Evolutionary conservation across 2,888 invertebrate species (phyloP).

Genomic region (Noctuana brunneofusca): DNA sequence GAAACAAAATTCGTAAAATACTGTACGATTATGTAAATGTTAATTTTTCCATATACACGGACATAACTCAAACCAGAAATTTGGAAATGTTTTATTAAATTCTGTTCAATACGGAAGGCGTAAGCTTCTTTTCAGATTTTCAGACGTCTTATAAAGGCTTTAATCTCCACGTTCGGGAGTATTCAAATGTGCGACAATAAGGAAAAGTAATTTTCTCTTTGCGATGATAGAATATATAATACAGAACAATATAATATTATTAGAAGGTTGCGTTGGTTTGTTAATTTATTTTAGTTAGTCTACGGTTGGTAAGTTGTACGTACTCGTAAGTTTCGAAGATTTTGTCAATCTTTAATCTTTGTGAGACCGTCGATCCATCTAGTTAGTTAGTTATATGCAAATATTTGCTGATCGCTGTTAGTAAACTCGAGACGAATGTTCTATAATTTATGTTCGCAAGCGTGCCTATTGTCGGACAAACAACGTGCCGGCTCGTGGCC

Average conservation of each 20-base stretch:
- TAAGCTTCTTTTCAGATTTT: slow-evolving; percentile 68
- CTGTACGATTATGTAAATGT: too few relatives aligned
- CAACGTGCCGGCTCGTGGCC: slow-evolving; percentile 56
- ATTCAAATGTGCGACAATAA: slow-evolving; percentile 33
- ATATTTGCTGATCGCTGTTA: slow-evolving; percentile 62
- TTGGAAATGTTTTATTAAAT: slow-evolving; percentile 57
- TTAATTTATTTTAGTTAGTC: too few relatives aligned
- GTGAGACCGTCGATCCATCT: slow-evolving; percentile 41
- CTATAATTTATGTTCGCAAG: slow-evolving; percentile 72
- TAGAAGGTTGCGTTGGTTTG: too few relatives aligned
- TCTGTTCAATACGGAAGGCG: slow-evolving; percentile 57
- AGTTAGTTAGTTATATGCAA: slow-evolving; percentile 46
- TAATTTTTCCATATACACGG: not conserved
- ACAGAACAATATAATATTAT: not conserved
- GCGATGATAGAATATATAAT: not conserved
- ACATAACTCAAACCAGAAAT: slow-evolving; percentile 50
- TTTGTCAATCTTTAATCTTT: slow-evolving; percentile 12
- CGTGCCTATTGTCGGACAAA: slow-evolving; percentile 69
- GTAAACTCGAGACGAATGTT: slow-evolving; percentile 64
- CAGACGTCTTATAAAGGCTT: slow-evolving; percentile 59
- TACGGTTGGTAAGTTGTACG: too few relatives aligned
- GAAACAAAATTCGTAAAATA: too few relatives aligned
- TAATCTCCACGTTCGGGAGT: slow-evolving; percentile 55
- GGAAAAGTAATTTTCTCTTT: not conserved
- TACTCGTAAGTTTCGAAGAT: slow-evolving; percentile 3